These are phyloP conservation scores for Oopsacas minuta DNA, from an alignment of 37 sponge, comb jelly and placozoan genomes.

Conservation along the genomic window DNA sequence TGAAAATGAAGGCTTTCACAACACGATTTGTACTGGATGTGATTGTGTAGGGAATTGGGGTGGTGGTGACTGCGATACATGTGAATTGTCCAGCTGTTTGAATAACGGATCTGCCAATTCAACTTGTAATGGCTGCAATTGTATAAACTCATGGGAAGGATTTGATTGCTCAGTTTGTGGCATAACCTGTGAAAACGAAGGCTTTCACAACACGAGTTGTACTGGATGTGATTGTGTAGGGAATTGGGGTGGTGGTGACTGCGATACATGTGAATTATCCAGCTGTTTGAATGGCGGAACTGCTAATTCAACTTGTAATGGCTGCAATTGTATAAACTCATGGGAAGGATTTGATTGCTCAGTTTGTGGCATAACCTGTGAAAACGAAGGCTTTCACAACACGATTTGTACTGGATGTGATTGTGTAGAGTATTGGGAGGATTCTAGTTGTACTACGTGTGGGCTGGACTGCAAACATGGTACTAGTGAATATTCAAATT, in stretches of 20 bases:
- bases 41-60: not conserved
- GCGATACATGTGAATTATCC: not conserved
- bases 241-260: not conserved
- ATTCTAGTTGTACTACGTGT: not conserved
- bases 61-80: not conserved
- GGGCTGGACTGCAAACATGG: not conserved
- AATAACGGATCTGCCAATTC: not conserved
- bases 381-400: not conserved
- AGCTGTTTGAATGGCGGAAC: not conserved
- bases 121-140: not conserved
- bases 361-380: not conserved
- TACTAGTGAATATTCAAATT: not conserved
- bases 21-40: not conserved
- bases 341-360: not conserved
- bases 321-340: not conserved
- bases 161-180: not conserved
- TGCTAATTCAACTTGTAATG: not conserved
- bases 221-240: not conserved
- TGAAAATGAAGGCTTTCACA: not conserved
- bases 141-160: not conserved
- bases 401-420: not conserved
- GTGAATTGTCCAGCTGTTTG: not conserved
- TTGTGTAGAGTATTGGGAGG: not conserved
- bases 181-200: not conserved
- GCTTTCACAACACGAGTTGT: not conserved